phyloP scores from a whole-genome alignment of 2,888 invertebrate genomes.

The Drosophila lutescens region DNA sequence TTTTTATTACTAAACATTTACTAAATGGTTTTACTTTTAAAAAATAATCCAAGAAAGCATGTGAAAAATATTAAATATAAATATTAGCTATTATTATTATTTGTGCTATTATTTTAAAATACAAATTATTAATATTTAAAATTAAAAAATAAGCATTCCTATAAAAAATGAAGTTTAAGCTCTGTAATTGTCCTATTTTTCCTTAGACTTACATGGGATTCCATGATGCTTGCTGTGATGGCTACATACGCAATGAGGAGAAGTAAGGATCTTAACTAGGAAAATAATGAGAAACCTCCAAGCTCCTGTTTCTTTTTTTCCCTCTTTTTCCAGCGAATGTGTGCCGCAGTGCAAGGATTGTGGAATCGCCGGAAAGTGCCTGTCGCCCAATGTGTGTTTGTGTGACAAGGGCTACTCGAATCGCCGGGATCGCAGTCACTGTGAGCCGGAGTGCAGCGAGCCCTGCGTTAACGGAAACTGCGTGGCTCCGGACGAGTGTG shows the following conservation, averaged over 20 bases:
- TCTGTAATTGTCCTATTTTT: background rate
- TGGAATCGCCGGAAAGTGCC: constrained; percentile 73
- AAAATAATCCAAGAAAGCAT: too few species aligned
- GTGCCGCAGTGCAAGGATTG: constrained; percentile 80
- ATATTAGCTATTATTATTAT: too few species aligned
- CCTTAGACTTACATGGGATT: constrained; percentile 69
- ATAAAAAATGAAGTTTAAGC: too few species aligned
- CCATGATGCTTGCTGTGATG: constrained; percentile 81
- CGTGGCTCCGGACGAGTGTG: constrained; percentile 76
- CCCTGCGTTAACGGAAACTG: constrained; percentile 79
- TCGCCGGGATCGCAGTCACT: constrained; percentile 61
- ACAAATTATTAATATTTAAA: too few species aligned
- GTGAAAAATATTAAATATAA: too few species aligned
- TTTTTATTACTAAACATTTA: too few species aligned
- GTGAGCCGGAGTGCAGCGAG: constrained; percentile 74
- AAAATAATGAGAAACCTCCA: background rate
- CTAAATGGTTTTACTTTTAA: too few species aligned
- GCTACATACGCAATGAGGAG: constrained; percentile 64
- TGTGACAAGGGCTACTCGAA: constrained; percentile 79
- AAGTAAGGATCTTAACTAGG: constrained; percentile 57
- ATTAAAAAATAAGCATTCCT: too few species aligned
- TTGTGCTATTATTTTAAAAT: too few species aligned
- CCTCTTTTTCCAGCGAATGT: constrained; percentile 64
- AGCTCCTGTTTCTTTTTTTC: too few species aligned
- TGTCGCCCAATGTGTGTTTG: constrained; percentile 74